Percentiles rank a stretch among this genome's conserved stretches.
These are phyloP conservation scores for Gasteruption jaculator DNA, from an alignment of 2,888 invertebrate species.

Conservation along the genomic window DNA sequence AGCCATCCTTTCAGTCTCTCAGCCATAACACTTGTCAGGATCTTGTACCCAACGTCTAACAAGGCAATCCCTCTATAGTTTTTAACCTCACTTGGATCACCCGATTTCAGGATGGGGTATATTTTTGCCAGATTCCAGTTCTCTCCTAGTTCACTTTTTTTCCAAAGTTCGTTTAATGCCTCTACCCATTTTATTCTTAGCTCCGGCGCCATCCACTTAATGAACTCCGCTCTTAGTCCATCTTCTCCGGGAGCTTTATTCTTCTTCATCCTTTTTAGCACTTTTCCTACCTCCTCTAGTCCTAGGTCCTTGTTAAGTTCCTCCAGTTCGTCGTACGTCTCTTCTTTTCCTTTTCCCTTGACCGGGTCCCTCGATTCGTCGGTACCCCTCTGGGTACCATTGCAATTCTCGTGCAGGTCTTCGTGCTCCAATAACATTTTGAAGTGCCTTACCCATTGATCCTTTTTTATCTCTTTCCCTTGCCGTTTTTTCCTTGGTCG, in stretches of 20 bases:
- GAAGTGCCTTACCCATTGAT: constrained; percentile 9
- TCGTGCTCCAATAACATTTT: constrained; percentile 3
- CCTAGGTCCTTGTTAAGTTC: constrained; percentile 14
- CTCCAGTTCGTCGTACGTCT: neutral
- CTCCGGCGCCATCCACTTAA: constrained; percentile 6
- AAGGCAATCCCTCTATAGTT: constrained; percentile 18
- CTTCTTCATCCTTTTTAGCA: constrained; percentile 12
- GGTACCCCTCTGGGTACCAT: neutral
- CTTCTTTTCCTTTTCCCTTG: neutral
- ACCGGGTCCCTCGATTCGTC: neutral
- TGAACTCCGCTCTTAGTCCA: constrained; percentile 11
- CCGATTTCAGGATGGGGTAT: constrained; percentile 14
- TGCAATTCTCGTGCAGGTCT: neutral
- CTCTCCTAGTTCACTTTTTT: constrained; percentile 4
- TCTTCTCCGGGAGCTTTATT: constrained; percentile 15
- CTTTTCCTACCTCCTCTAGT: constrained; percentile 7
- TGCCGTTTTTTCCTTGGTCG: no score
- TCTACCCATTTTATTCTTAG: neutral
- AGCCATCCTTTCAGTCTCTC: constrained; percentile 16
- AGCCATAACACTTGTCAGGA: constrained; percentile 16
- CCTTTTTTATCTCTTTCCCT: no score
- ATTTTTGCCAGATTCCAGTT: constrained; percentile 16
- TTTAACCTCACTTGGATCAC: constrained; percentile 5
- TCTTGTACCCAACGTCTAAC: constrained; percentile 16
- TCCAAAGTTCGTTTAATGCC: constrained; percentile 14